Percentiles rank a stretch among this genome's conserved stretches.
Conservation (phyloP, 2,113 vertebrate genomes). For the Nymphicus hollandicus region DNA sequence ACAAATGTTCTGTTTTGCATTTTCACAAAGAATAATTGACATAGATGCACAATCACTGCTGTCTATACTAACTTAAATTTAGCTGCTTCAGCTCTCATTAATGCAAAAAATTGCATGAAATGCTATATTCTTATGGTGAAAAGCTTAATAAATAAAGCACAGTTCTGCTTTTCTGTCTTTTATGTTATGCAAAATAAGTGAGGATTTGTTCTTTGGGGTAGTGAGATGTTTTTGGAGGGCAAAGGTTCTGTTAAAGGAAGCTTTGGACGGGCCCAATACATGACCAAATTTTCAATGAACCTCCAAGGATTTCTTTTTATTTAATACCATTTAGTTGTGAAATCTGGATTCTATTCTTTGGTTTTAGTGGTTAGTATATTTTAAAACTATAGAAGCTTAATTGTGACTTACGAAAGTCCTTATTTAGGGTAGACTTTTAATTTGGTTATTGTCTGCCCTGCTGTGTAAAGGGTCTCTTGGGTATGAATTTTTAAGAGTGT, state of each 20-base stretch:
- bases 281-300: constrained; percentile 50
- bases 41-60: constrained; percentile 47
- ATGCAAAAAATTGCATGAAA: constrained; percentile 63
- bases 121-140: constrained; percentile 46
- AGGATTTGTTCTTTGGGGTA: constrained; percentile 5
- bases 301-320: constrained; percentile 54
- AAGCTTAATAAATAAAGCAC: constrained; percentile 42
- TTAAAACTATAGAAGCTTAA: constrained; percentile 72
- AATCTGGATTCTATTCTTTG: constrained; percentile 68
- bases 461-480: constrained; percentile 80
- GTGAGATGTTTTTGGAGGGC: neutral
- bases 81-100: constrained; percentile 66
- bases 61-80: constrained; percentile 49
- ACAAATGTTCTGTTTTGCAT: constrained; percentile 61
- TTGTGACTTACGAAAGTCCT: constrained; percentile 76
- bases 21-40: constrained; percentile 60
- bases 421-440: constrained; percentile 79
- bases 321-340: constrained; percentile 40
- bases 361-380: constrained; percentile 69
- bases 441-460: constrained; percentile 75
- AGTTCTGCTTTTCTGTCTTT: constrained; percentile 36
- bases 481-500: constrained; percentile 67
- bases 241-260: constrained; percentile 10
- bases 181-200: constrained; percentile 52
- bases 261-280: constrained; percentile 13